Evolutionary conservation across 1,140 invertebrate species (phyloP), one percentile per base, ranked within the genome.

Genomic region (Cherax quadricarinatus): DNA sequence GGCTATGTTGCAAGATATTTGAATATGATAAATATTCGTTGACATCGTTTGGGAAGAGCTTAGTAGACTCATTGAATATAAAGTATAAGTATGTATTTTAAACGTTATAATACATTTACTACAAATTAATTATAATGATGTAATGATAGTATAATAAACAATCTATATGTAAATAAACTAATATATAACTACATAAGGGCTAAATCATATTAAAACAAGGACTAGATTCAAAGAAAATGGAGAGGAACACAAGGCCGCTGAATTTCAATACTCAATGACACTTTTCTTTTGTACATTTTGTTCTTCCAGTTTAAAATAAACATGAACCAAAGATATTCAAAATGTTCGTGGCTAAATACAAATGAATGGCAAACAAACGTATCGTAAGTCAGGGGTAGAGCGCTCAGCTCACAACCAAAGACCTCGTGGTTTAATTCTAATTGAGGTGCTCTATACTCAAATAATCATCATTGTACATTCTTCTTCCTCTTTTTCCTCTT

Each of bases 1-100:
- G 0, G 3, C 14, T 60, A 18, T 30, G 14, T 41, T 24, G 18
- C 48, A 21, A 90, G 82, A 85, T 79, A 85, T 75, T 30, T 16
- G 10, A 30, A 57, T 16, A 85, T 60, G 5, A 21, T 3, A 79
- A 49, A 53, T 62, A 86, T 91, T 91, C 83, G 89, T 91, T 91
- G 89, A 91, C 89, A 91, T 91, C 89, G 83, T 91, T 91, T 91
- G 16, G 57, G 51, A 86, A 91, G 89, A 91, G 10, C 16, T 85
- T 48, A 4, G 5, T 48, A 60, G 16, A 53, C 21, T 10, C 48
- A 78, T 30, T 53, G 18, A 62, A 41, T 75, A 62, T 78, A 21
- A 30, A 78, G 51, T 57, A 30, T 53, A 57, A 79, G 53, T 80
- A 62, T 62, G n/a, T 80, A 79, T 41, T 41, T 60, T 48, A 60